Base-by-base conservation (phyloP, 2,888 invertebrate species). In the Ferrisia virgata region DNA sequence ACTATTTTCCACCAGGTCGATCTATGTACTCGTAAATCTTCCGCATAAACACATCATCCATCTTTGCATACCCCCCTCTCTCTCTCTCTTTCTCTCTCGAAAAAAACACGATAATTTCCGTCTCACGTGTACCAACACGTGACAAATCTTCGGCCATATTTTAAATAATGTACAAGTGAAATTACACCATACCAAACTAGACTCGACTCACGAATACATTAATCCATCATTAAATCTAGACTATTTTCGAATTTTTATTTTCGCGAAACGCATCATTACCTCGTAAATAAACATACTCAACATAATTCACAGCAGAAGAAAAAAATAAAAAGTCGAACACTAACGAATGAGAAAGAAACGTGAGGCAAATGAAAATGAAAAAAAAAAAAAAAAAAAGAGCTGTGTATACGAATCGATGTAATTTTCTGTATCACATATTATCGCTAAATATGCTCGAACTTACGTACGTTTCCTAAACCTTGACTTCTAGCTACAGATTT, bases 401-500 rank as follows among this genome's bases (percentile, higher is more conserved):
- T 36, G 36, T 76, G 36, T 76, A 36, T 36, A 64, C 31, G 69
- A 69, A 69, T 33, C 69, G n/a, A 76, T 36, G 72, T 36, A 76
- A 76, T 76, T 76, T 76, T 76, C 72, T 76, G 36, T 36, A 76
- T 76, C 72, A 36, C 18, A 18, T 33, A n/a, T 76, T 76, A 76
- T 76, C 72, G 36, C 72, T 72, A 13, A 72, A 31, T 72, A 13
- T 47, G n/a, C n/a, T n/a, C n/a, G n/a, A n/a, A n/a, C n/a, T n/a
- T n/a, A 47, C 53, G 53, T 53, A 76, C 72, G 72, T 76, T 76
- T 36, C 72, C 36, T 76, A 76, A 76, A 76, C 72, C 72, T 76
- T 76, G 72, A 76, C 72, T 76, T 76, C 72, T 76, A 76, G 36
- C 18, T 76, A 22, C 18, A 76, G 72, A 33, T 36, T 76, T 31